Evolutionary conservation across 2,888 invertebrate species (phyloP).

Genomic region (Amblyjoppa proteus): DNA sequence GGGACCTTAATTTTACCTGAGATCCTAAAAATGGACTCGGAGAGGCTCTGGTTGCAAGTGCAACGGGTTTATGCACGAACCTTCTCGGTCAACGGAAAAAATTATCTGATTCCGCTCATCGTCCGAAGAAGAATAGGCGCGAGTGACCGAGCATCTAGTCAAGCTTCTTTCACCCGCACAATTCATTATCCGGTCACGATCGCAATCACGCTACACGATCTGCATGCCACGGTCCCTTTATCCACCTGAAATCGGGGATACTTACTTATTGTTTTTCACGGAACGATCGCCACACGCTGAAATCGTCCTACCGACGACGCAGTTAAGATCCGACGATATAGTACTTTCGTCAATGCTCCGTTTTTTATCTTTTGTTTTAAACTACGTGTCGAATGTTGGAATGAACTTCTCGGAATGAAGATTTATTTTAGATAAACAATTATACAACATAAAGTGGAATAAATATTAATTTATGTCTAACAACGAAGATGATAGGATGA

Average conservation of each 20-base stretch:
- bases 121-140: conserved; percentile 60
- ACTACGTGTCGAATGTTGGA: conserved; percentile 29
- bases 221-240: conserved; percentile 75
- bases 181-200: conserved; percentile 78
- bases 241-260: conserved; percentile 75
- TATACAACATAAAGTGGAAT: neutral
- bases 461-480: neutral
- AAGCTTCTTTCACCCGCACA: conserved; percentile 51
- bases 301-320: conserved; percentile 68
- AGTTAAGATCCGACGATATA: conserved; percentile 56
- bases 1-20: conserved; percentile 52
- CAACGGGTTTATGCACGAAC: conserved; percentile 39
- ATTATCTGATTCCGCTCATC: conserved; percentile 80
- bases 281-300: conserved; percentile 53
- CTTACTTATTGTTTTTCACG: conserved; percentile 75
- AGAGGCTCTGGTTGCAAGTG: conserved; percentile 2
- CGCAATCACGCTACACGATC: conserved; percentile 80
- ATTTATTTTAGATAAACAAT: neutral
- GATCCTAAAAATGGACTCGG: conserved; percentile 18
- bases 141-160: conserved; percentile 53
- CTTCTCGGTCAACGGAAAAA: conserved; percentile 66
- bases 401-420: conserved; percentile 34
- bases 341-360: conserved; percentile 12
- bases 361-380: conserved; percentile 20
- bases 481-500: conserved; percentile 24